Percentiles rank a stretch among this genome's conserved stretches.
phyloP scores from a whole-genome alignment of 92 coral and sea anemone genomes.

The Epizoanthus fatuus region DNA sequence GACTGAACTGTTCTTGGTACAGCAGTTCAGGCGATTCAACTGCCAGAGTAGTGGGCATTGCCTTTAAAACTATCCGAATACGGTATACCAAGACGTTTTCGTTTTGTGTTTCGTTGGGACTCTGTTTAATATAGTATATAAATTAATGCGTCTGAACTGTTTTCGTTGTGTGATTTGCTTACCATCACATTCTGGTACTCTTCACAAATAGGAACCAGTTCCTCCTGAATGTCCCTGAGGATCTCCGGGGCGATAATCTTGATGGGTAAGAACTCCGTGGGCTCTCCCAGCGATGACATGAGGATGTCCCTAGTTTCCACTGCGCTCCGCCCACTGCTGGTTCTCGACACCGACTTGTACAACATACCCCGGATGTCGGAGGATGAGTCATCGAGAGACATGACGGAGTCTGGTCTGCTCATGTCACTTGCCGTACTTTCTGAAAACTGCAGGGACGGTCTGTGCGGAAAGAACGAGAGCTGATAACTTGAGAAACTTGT shows the following conservation, averaged over 20 bases:
- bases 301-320: conserved; percentile 75
- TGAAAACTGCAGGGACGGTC: conserved; percentile 75
- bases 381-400: conserved; percentile 59
- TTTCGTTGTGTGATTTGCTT: conserved; percentile 6
- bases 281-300: conserved; percentile 87
- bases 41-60: too few relatives aligned
- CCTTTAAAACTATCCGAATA: too few relatives aligned
- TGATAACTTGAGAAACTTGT: too few relatives aligned
- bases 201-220: conserved; percentile 81
- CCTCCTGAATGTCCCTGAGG: conserved; percentile 78
- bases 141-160: too few relatives aligned
- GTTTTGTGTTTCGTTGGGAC: background rate
- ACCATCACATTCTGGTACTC: conserved; percentile 92
- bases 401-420: conserved; percentile 67
- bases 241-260: conserved; percentile 87
- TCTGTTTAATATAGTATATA: too few relatives aligned
- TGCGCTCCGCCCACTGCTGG: conserved; percentile 91
- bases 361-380: conserved; percentile 49
- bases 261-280: conserved; percentile 84
- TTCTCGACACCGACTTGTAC: conserved; percentile 73
- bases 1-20: too few relatives aligned
- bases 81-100: too few relatives aligned
- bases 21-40: too few relatives aligned
- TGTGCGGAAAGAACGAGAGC: conserved; percentile 18
- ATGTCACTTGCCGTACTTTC: conserved; percentile 74